Evolutionary conservation across 2,113 vertebrate species (phyloP).

Genomic region (human): DNA sequence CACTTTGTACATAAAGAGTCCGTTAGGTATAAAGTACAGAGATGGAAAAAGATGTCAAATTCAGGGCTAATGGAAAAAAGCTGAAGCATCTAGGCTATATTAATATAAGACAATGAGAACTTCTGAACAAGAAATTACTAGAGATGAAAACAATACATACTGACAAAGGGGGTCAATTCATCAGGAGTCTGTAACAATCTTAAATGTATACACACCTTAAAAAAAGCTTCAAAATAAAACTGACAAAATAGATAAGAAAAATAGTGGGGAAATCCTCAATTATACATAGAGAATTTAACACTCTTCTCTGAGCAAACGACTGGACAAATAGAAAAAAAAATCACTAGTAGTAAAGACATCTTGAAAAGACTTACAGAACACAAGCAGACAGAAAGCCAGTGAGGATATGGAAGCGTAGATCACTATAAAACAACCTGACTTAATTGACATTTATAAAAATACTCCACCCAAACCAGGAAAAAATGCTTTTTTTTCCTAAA

Average conservation of each 20-base stretch:
- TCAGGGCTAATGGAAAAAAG: neutral
- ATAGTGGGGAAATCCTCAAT: neutral
- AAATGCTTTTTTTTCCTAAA: neutral
- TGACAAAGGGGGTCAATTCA: neutral
- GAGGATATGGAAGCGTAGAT: neutral
- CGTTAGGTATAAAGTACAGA: neutral
- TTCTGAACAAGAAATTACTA: neutral
- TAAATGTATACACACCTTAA: neutral
- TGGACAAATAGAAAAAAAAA: neutral
- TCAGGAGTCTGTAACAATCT: neutral
- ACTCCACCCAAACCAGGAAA: neutral
- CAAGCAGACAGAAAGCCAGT: neutral
- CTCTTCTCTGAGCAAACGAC: neutral
- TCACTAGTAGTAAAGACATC: neutral
- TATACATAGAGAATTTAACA: neutral
- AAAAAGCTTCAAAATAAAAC: neutral
- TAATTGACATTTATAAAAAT: neutral
- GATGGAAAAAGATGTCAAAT: neutral
- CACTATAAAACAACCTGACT: neutral
- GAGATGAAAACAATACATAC: neutral
- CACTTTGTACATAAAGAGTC: neutral
- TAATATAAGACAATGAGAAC: neutral
- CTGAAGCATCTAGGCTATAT: neutral
- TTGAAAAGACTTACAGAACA: neutral
- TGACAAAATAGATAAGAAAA: neutral